Percentiles rank a stretch among this genome's conserved stretches.
Evolutionary conservation across 2,797 vertebrate genomes (phyloP).

Genomic region (Betta splendens): DNA sequence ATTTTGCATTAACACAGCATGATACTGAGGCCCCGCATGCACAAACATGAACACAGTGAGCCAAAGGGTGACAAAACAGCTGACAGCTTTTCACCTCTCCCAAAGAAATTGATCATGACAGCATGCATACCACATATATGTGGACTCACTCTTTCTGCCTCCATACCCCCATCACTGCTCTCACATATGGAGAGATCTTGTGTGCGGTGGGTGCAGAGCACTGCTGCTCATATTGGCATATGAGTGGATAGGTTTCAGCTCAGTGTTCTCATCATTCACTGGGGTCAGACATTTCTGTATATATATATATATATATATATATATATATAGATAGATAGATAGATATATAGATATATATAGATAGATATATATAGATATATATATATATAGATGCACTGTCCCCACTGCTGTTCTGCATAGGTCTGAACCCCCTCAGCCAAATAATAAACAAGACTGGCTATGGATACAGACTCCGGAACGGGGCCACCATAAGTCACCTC

Average conservation of each 20-base stretch:
- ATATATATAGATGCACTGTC: too few species aligned
- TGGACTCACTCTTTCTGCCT: slow-evolving; percentile 1
- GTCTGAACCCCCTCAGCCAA: too few species aligned
- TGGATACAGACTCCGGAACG: too few species aligned
- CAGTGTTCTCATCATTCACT: slow-evolving; percentile 75
- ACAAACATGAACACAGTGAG: slow-evolving; percentile 2
- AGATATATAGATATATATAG: too few species aligned
- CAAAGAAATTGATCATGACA: slow-evolving; percentile 74
- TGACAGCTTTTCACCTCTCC: slow-evolving; percentile 50
- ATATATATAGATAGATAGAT: too few species aligned
- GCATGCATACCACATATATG: slow-evolving; percentile 37
- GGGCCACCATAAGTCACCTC: too few species aligned
- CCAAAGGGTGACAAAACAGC: slow-evolving; percentile 3
- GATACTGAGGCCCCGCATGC: not conserved
- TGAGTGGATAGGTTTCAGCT: slow-evolving; percentile 73
- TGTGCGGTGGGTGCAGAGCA: slow-evolving; percentile 11
- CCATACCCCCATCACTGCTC: slow-evolving; percentile 21
- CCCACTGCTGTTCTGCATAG: too few species aligned
- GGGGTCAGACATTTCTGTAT: slow-evolving; percentile 79
- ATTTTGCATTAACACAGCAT: slow-evolving; percentile 7
- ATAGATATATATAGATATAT: too few species aligned
- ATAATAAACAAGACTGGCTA: too few species aligned
- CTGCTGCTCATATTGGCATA: slow-evolving; percentile 59
- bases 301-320: too few species aligned
- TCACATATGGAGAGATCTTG: slow-evolving; percentile 36